These are phyloP conservation scores for Gryllus bimaculatus DNA, from an alignment of 1,140 invertebrate genomes.

Conservation along the genomic window DNA sequence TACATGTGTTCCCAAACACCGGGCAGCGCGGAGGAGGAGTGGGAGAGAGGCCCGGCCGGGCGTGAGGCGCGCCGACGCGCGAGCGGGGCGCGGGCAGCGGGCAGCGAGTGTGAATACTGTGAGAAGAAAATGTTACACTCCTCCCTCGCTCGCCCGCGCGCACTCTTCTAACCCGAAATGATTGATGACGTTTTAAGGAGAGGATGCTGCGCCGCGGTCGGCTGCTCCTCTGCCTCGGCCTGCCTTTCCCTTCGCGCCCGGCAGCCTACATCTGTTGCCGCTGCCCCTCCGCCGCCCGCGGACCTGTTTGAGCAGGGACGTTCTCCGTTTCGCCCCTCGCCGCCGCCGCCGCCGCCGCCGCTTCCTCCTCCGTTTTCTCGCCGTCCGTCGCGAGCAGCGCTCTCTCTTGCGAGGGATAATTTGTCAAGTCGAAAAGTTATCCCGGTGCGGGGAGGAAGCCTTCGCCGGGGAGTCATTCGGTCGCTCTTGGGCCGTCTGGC, in stretches of 20 bases:
- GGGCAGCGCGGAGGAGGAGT: background rate
- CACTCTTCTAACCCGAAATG: background rate
- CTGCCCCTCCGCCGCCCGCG: too few relatives aligned
- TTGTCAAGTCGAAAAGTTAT: background rate
- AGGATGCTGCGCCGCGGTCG: background rate
- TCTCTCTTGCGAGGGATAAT: background rate
- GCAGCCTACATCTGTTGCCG: too few relatives aligned
- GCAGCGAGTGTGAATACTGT: background rate
- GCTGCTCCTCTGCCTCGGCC: background rate
- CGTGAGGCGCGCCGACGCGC: background rate
- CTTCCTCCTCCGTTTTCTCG: background rate
- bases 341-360: too few relatives aligned
- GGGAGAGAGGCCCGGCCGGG: background rate
- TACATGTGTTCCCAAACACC: too few relatives aligned
- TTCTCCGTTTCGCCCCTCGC: too few relatives aligned
- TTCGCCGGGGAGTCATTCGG: background rate
- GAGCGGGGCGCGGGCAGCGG: too few relatives aligned
- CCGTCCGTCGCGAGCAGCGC: background rate
- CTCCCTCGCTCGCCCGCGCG: background rate
- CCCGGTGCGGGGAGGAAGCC: background rate
- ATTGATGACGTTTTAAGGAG: constrained; percentile 4
- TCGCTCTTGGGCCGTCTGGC: background rate
- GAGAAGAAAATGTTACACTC: background rate
- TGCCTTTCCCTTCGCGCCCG: too few relatives aligned
- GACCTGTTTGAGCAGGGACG: too few relatives aligned